Conservation (phyloP, 1,140 invertebrate species). For the Steinernema feltiae region DNA sequence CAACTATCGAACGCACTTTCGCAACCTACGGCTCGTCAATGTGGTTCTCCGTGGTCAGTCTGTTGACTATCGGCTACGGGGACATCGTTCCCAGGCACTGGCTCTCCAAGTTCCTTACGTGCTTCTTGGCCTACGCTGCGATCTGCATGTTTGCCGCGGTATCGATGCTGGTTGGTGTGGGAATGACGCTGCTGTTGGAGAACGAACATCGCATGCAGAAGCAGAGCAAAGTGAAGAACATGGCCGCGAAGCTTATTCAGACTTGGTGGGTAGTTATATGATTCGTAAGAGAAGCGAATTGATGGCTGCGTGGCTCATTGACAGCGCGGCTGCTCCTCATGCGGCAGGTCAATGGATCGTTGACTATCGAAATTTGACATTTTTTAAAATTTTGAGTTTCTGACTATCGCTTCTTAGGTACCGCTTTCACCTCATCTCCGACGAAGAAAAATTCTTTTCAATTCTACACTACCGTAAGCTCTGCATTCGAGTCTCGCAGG, state of each 20-base stretch:
- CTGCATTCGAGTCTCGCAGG: conserved; percentile 24
- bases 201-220: conserved; percentile 40
- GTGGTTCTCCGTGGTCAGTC: conserved; percentile 42
- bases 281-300: conserved; percentile 14
- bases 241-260: conserved; percentile 42
- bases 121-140: conserved; percentile 38
- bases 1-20: conserved; percentile 21
- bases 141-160: conserved; percentile 46
- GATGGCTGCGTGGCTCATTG: too few species aligned
- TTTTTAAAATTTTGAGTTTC: too few species aligned
- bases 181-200: conserved; percentile 44
- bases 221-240: conserved; percentile 34
- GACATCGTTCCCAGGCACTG: conserved; percentile 44
- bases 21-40: conserved; percentile 35
- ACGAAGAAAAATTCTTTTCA: conserved; percentile 16
- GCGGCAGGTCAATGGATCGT: too few species aligned
- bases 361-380: too few species aligned
- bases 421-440: conserved; percentile 25
- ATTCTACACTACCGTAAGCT: conserved; percentile 18
- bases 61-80: conserved; percentile 42
- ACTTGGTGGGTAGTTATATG: conserved; percentile 33
- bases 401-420: neutral
- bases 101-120: conserved; percentile 40
- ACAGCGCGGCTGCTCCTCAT: too few species aligned
- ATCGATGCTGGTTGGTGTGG: conserved; percentile 42